These are phyloP conservation scores for Phania funesta DNA, from an alignment of 2,888 invertebrate species.

Conservation along the genomic window DNA sequence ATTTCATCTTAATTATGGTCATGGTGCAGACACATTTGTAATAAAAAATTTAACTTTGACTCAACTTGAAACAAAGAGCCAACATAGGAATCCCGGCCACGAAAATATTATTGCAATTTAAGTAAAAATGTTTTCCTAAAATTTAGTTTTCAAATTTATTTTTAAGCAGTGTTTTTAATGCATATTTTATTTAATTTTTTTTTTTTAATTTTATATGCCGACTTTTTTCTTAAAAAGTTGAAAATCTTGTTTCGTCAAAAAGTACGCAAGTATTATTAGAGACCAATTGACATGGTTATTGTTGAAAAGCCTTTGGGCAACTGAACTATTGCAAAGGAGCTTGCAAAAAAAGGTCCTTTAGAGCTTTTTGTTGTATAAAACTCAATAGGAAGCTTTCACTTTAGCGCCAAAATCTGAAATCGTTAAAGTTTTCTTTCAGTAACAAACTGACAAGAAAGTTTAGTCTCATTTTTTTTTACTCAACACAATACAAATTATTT, in stretches of 20 bases:
- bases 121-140: neutral
- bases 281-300: conserved; percentile 56
- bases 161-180: neutral
- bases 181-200: neutral
- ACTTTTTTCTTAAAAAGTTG: neutral
- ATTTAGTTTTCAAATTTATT: neutral
- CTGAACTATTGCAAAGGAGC: conserved; percentile 41
- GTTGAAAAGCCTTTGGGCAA: conserved; percentile 48
- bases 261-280: neutral
- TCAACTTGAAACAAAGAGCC: neutral
- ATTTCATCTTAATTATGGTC: conserved; percentile 16
- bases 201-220: neutral
- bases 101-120: neutral
- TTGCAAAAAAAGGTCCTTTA: conserved; percentile 46
- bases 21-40: conserved; percentile 1
- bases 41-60: neutral
- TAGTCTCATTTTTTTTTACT: neutral
- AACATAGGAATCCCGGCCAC: neutral
- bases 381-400: conserved; percentile 43
- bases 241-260: neutral
- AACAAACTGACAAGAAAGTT: neutral
- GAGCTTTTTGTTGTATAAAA: conserved; percentile 41
- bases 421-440: conserved; percentile 11
- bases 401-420: conserved; percentile 60
- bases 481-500: conserved; percentile 24